A percentile compares a stretch with the other conserved stretches of the same genome.
phyloP scores from a whole-genome alignment of 2,797 vertebrate species.

The Anguilla anguilla region DNA sequence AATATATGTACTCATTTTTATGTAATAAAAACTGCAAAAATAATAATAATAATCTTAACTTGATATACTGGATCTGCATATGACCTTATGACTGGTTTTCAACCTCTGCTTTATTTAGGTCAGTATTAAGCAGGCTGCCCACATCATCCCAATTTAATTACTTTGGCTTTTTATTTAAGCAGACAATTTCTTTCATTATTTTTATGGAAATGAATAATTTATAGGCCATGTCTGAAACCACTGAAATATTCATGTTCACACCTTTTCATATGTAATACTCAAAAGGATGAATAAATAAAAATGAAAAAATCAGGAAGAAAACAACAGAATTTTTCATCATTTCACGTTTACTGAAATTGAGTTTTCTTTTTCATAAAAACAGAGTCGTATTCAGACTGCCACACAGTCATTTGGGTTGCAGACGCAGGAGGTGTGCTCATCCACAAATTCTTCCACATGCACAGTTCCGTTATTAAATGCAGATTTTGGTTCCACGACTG shows the following conservation, averaged over 20 bases:
- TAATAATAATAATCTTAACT: background rate
- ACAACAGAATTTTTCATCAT: background rate
- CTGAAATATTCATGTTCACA: background rate
- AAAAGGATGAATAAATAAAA: conserved; percentile 4
- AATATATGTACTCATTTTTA: background rate
- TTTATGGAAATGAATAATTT: conserved; percentile 4
- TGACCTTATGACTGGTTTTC: background rate
- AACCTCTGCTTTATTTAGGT: background rate
- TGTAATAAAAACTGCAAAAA: background rate
- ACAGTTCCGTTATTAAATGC: conserved; percentile 6
- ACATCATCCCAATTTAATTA: background rate
- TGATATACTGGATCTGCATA: background rate
- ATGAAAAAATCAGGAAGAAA: background rate
- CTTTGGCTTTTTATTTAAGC: background rate
- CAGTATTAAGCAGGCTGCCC: background rate
- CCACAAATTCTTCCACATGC: conserved; percentile 23
- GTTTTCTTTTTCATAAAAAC: background rate
- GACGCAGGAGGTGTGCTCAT: conserved; percentile 26
- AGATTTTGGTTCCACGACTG: background rate
- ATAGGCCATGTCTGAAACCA: background rate
- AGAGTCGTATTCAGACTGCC: background rate
- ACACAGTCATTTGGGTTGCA: conserved; percentile 22
- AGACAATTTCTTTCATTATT: background rate
- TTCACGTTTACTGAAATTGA: background rate
- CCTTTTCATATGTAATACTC: background rate